These are phyloP conservation scores for Momotus momota DNA, from an alignment of 2,797 vertebrate genomes.

Conservation along the genomic window DNA sequence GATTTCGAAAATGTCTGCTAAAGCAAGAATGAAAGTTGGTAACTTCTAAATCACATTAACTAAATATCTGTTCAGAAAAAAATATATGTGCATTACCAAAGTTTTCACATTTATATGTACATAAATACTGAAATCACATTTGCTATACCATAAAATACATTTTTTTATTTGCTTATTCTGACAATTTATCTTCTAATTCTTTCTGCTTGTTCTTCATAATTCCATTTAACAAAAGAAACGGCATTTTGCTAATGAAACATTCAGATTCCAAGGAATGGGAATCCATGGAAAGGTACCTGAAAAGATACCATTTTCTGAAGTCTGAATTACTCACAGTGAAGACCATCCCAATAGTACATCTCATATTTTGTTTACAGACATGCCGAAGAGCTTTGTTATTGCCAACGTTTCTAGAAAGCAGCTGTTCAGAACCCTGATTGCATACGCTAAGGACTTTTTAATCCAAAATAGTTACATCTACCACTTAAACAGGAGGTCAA, in stretches of 20 bases:
- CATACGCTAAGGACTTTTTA: not conserved
- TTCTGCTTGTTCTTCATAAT: not conserved
- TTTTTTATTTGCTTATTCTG: not conserved
- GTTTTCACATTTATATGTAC: not conserved
- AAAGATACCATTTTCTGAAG: not conserved
- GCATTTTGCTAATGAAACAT: not conserved
- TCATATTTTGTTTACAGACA: not conserved
- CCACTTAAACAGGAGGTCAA: not conserved
- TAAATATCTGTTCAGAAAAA: not conserved
- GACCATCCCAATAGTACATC: not conserved
- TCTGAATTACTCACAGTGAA: not conserved
- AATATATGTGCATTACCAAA: not conserved
- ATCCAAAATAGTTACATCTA: not conserved
- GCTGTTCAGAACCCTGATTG: not conserved
- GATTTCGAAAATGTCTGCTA: not conserved
- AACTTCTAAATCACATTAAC: not conserved
- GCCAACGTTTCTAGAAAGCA: not conserved
- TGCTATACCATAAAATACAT: not conserved
- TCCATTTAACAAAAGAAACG: not conserved
- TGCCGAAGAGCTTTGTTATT: not conserved
- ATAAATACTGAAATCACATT: not conserved
- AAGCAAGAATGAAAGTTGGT: not conserved
- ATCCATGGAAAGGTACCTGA: not conserved
- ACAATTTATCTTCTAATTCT: not conserved
- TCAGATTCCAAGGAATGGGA: not conserved